Percentiles rank a stretch among this genome's conserved stretches.
phyloP scores from a whole-genome alignment of 2,113 vertebrate species.

The Sterrhoptilus dennistouni region DNA sequence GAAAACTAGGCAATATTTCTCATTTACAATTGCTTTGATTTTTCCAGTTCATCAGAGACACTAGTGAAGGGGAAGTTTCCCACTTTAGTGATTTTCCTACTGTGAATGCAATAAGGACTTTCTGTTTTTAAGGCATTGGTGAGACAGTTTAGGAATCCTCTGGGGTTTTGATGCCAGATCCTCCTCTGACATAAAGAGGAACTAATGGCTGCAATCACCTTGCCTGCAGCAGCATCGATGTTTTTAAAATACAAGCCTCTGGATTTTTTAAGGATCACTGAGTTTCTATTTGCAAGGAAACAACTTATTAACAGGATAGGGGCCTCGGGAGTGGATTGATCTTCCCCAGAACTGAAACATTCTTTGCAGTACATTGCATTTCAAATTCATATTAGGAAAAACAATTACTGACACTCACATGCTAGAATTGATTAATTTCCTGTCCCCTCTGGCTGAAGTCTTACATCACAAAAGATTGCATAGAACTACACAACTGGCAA shows the following conservation, averaged over 20 bases:
- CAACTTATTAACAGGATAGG: constrained; percentile 54
- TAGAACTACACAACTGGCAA: background rate
- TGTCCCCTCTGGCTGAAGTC: constrained; percentile 12
- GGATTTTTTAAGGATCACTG: constrained; percentile 59
- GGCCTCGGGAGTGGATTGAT: constrained; percentile 31
- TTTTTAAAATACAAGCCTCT: constrained; percentile 65
- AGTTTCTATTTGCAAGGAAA: constrained; percentile 52
- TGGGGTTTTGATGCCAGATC: constrained; percentile 51
- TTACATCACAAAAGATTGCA: background rate
- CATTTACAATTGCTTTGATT: background rate
- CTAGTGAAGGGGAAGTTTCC: background rate
- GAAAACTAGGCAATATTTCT: background rate
- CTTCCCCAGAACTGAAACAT: constrained; percentile 28
- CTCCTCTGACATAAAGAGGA: constrained; percentile 56
- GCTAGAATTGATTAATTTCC: constrained; percentile 12
- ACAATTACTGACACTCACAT: constrained; percentile 24
- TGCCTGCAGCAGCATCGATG: constrained; percentile 57
- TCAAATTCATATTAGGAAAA: constrained; percentile 37
- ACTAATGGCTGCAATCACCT: constrained; percentile 70
- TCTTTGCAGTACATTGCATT: constrained; percentile 26
- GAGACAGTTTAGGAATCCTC: constrained; percentile 54
- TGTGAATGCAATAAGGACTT: constrained; percentile 22
- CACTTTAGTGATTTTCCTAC: constrained; percentile 20
- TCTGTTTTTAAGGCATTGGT: constrained; percentile 11
- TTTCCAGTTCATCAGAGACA: constrained; percentile 28